A percentile compares a stretch with the other conserved stretches of the same genome.
These are phyloP conservation scores for Chaunax sp. DNA, from an alignment of 2,797 vertebrate species.

Conservation along the genomic window DNA sequence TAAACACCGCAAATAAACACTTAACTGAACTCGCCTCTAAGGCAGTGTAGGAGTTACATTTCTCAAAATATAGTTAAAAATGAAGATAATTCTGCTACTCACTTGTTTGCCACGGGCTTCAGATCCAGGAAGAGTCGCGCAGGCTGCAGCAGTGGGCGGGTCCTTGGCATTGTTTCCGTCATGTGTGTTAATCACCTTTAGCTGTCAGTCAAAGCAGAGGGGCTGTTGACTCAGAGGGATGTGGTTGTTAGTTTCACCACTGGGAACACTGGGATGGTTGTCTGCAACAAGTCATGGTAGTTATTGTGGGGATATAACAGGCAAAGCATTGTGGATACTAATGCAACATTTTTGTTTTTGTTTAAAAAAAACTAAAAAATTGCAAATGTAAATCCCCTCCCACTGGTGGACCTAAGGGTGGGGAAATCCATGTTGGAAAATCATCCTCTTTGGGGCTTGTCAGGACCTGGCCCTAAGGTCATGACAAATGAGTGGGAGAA, in stretches of 20 bases:
- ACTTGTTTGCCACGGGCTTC: slow-evolving; percentile 23
- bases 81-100: slow-evolving; percentile 15
- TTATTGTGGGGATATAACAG: background rate
- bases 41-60: accelerated
- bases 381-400: no score
- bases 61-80: background rate
- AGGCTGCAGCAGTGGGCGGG: slow-evolving; percentile 51
- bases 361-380: no score
- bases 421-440: no score
- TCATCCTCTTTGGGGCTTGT: no score
- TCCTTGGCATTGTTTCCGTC: slow-evolving; percentile 54
- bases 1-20: background rate
- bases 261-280: background rate
- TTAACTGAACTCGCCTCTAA: background rate
- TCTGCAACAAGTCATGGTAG: background rate
- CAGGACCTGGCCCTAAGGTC: no score
- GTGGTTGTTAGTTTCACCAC: background rate
- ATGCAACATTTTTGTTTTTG: no score
- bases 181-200: slow-evolving; percentile 37
- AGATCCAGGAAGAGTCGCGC: slow-evolving; percentile 58
- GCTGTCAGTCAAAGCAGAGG: background rate
- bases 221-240: slow-evolving; percentile 29
- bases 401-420: no score
- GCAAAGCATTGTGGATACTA: background rate
- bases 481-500: no score